Conservation (phyloP, 2,888 invertebrate genomes). For the Coelopa pilipes region DNA sequence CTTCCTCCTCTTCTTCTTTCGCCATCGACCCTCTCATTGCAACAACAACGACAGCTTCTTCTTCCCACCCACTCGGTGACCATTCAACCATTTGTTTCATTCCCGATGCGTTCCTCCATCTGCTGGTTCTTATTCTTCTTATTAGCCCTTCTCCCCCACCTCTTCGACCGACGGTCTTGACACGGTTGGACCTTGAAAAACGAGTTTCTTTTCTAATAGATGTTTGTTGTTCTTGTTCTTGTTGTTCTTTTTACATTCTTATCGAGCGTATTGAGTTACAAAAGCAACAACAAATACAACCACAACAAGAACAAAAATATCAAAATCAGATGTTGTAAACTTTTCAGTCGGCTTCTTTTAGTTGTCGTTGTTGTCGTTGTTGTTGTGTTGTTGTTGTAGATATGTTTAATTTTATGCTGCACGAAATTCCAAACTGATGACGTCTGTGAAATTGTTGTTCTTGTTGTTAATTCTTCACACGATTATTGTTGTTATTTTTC, state of each 20-base stretch:
- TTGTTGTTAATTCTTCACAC: no score
- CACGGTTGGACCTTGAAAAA: constrained; percentile 19
- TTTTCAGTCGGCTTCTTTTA: constrained; percentile 15
- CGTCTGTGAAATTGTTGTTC: not conserved
- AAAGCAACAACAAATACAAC: no score
- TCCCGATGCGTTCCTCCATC: not conserved
- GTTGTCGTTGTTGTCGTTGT: not conserved
- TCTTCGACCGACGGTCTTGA: not conserved
- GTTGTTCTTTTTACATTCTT: constrained; percentile 16
- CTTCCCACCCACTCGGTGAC: not conserved
- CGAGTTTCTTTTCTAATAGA: constrained; percentile 3
- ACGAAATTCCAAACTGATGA: constrained; percentile 30
- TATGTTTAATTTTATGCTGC: not conserved
- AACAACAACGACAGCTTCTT: no score
- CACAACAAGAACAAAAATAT: not conserved
- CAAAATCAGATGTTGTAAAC: constrained; percentile 8
- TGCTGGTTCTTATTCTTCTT: not conserved
- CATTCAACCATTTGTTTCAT: not conserved
- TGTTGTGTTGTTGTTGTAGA: not conserved
- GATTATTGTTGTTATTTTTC: no score
- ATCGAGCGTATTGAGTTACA: constrained; percentile 18
- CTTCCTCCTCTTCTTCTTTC: no score
- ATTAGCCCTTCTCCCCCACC: not conserved
- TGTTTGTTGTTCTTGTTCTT: not conserved
- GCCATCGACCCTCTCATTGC: no score